phyloP scores from a whole-genome alignment of 2,797 vertebrate species.

The Picus viridis region DNA sequence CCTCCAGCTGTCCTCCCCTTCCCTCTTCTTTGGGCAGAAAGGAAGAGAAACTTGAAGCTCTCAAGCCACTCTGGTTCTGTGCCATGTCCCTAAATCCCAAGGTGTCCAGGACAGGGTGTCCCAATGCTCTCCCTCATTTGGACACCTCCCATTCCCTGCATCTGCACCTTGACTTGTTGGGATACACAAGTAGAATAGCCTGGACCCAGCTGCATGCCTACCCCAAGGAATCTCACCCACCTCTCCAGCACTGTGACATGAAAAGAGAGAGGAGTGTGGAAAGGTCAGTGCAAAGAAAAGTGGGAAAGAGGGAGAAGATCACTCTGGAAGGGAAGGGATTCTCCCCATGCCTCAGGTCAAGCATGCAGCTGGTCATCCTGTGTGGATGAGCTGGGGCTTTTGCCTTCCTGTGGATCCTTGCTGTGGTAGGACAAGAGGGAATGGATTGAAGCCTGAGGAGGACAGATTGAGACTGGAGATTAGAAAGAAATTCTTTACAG shows the following conservation, averaged over 20 bases:
- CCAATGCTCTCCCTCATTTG: not conserved
- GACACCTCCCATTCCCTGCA: not conserved
- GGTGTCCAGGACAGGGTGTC: not conserved
- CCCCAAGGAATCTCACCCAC: not conserved
- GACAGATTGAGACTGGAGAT: too few species aligned
- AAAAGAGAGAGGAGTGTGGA: not conserved
- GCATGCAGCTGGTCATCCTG: not conserved
- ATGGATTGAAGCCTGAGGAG: too few species aligned
- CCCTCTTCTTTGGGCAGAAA: not conserved
- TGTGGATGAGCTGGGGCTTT: constrained; percentile 4
- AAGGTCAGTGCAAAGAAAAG: not conserved
- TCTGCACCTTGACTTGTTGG: constrained; percentile 33
- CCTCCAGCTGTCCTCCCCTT: not conserved
- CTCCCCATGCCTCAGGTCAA: not conserved
- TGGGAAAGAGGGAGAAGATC: not conserved
- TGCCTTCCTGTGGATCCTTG: not conserved
- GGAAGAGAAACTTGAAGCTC: not conserved
- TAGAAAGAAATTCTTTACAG: too few species aligned
- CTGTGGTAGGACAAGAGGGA: too few species aligned
- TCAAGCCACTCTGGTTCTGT: not conserved
- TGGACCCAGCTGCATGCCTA: not conserved
- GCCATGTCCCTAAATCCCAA: fast-evolving
- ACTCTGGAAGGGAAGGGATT: not conserved
- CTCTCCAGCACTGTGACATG: not conserved
- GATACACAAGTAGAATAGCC: not conserved